Percentiles rank a stretch among this genome's conserved stretches.
These are phyloP conservation scores for Scomberomorus guttatus DNA, from an alignment of 2,797 vertebrate species.

Conservation along the genomic window DNA sequence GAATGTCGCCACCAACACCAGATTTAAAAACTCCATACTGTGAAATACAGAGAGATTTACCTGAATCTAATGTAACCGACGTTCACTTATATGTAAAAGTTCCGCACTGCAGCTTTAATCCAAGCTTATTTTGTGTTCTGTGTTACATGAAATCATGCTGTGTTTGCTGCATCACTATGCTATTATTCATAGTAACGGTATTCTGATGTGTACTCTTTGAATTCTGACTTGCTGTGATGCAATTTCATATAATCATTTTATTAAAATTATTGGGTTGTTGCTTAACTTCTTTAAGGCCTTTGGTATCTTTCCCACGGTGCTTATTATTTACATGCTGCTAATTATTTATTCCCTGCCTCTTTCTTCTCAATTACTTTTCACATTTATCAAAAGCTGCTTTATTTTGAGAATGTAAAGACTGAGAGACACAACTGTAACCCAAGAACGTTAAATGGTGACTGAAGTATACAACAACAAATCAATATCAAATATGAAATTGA, in stretches of 20 bases:
- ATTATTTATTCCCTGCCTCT: conserved; percentile 30
- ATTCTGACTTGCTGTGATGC: conserved; percentile 14
- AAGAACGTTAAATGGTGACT: conserved; percentile 23
- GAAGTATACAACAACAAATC: conserved; percentile 9
- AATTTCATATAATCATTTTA: background rate
- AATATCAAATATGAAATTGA: background rate
- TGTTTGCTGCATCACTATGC: conserved; percentile 78
- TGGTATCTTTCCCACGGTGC: background rate
- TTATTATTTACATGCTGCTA: conserved; percentile 31
- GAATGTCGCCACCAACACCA: no score
- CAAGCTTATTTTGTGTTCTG: conserved; percentile 12
- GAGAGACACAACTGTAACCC: background rate
- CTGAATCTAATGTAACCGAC: no score
- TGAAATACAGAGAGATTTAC: no score
- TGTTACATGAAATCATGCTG: conserved; percentile 38
- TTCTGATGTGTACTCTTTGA: conserved; percentile 10
- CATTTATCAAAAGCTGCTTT: conserved; percentile 17
- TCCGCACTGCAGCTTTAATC: conserved; percentile 4
- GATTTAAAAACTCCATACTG: no score
- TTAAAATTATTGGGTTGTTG: conserved; percentile 1
- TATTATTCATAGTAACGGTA: conserved; percentile 33
- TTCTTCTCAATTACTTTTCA: background rate
- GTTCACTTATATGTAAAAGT: no score
- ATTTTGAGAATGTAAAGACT: conserved; percentile 8
- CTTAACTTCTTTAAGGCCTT: conserved; percentile 7